These are phyloP conservation scores for Psilopsiagon aurifrons DNA, from an alignment of 2,113 vertebrate genomes.

Conservation along the genomic window DNA sequence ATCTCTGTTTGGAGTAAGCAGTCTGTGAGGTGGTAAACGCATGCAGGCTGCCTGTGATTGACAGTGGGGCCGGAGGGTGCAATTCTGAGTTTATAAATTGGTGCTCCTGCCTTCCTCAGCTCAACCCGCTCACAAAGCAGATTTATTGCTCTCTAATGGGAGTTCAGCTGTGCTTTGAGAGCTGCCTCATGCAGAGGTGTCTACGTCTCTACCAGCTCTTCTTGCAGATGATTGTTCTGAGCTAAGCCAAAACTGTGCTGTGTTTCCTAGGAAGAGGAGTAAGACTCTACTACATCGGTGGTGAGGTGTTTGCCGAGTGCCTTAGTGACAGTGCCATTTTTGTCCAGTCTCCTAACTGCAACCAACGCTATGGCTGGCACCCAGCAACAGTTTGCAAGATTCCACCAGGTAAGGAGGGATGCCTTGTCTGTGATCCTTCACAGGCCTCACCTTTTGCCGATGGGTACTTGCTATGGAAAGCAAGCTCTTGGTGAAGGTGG, in stretches of 20 bases:
- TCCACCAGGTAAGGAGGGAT: constrained; percentile 84
- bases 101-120: background rate
- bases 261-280: constrained; percentile 86
- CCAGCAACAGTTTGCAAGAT: constrained; percentile 99
- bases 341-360: constrained; percentile 98
- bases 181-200: background rate
- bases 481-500: background rate
- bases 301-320: constrained; percentile 98
- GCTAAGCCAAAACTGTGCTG: background rate
- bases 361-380: constrained; percentile 98
- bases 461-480: too few species aligned
- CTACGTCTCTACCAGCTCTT: background rate
- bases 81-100: background rate
- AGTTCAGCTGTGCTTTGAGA: background rate
- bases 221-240: background rate
- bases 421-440: accelerated
- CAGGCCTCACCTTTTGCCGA: background rate
- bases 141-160: background rate
- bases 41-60: background rate
- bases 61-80: background rate
- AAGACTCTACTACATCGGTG: constrained; percentile 96
- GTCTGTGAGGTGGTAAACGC: background rate
- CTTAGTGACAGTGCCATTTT: constrained; percentile 98
- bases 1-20: background rate
- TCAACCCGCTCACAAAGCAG: background rate